Evolutionary conservation across 2,113 vertebrate species (phyloP), one percentile per base, ranked within the genome.

Genomic region (Melozone crissalis): DNA sequence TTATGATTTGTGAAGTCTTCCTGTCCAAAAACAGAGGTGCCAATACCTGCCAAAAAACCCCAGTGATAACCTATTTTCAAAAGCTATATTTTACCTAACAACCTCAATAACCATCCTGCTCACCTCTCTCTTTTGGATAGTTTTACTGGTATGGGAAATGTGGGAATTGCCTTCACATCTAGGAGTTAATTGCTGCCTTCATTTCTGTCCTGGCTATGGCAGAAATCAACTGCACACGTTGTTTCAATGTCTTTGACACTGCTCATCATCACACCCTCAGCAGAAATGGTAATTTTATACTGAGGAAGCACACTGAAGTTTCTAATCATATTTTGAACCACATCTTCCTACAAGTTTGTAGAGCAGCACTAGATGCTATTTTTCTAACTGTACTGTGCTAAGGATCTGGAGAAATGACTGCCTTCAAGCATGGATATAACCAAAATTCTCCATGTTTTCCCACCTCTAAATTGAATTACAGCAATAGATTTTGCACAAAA

Each of bases 401-500:
- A 59, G 15, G 41, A 80, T 35, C n/a, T 73, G 15, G 27, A 80
- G 35, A 81, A 81, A 87, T 12, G 0, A 61, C 24, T 62, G 39
- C 23, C 46, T 51, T 74, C 41, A 67, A 62, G 37, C 28, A 81
- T 1, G 17, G 22, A 18, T 11, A 35, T 8, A 71, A 71, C 10
- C 15, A 55, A 63, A 87, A 47, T 47, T 52, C 37, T 55, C 35
- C 3, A 11, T 0, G 0, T 41, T 93, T 77, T 66, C 47, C 30
- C 52, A 85, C 11, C 35, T 95, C 61, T 44, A 59, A 61, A 72
- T 1, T 76, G 63, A 91, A 93, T 55, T 88, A 37, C 67, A 86
- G 54, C 30, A 59, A n/a, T 10, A 2, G 8, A 54, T 58, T 82
- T 71, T 18, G 37, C 43, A 63, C 15, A 65, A 51, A 85, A 83